phyloP scores from a whole-genome alignment of 2,113 vertebrate genomes.

The Myotis yumanensis region DNA sequence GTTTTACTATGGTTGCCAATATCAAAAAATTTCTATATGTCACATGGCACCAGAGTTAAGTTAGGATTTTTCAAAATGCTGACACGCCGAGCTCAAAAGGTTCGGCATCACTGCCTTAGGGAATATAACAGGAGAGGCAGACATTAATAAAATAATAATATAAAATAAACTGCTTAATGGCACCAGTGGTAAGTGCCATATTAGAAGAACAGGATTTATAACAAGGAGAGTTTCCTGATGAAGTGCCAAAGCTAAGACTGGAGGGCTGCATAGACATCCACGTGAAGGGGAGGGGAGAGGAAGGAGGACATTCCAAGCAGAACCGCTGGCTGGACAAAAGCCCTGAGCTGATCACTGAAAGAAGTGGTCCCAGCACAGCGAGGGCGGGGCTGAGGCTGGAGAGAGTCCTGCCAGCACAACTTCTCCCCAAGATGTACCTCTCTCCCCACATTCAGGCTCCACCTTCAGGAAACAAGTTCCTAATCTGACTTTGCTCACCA shows the following conservation, averaged over 20 bases:
- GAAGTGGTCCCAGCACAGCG: fast-evolving
- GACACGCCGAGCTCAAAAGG: no score
- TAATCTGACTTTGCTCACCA: not conserved
- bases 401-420: not conserved
- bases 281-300: not conserved
- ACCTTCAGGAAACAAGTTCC: not conserved
- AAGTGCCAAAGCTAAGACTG: not conserved
- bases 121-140: not conserved
- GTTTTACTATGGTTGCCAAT: no score
- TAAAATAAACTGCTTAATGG: not conserved
- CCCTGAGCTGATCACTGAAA: not conserved
- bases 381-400: fast-evolving
- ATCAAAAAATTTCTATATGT: no score
- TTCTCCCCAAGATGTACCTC: not conserved
- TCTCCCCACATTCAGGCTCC: not conserved
- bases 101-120: not conserved
- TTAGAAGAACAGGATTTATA: not conserved
- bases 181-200: not conserved
- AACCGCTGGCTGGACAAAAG: not conserved
- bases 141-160: not conserved
- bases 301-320: not conserved
- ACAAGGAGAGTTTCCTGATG: not conserved
- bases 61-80: no score
- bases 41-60: no score
- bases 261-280: no score